Base-by-base conservation (phyloP, 2,888 invertebrate genomes). In the Hydraecia micacea region DNA sequence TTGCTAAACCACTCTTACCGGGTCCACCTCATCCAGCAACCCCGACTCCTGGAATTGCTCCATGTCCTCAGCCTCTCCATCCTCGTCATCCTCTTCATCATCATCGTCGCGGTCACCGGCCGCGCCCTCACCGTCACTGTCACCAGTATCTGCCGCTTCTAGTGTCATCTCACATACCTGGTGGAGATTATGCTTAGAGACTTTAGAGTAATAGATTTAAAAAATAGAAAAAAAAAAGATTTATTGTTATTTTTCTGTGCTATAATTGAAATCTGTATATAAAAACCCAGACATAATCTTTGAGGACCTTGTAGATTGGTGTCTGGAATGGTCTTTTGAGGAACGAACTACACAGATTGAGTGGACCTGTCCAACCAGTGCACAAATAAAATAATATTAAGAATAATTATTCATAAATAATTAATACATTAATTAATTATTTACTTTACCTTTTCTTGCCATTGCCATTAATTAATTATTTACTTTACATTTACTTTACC, bases 21-120 rank as follows among this genome's bases (percentile, higher is more conserved):
- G 98, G 94, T 99, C 99, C 78, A 98, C 98, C 90, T 99, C 98
- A 92, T 99, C 99, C 65, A 99, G 96, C 97, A 99, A 98, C n/a
- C 99, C 99, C 87, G 98, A 99, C 93, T 99, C 99, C 95, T 99
- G 99, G 97, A 99, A 99, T 90, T 98, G 99, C 93, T 99, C 99
- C 99, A 99, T 99, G 95, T 99, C 99, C 86, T 98, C 98, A 0
- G 99, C 98, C 92, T 99, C 99, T 77, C 98, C 99, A 80, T 99
- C 99, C 68, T 99, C 99, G n/a, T 98, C 99, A 39, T 98, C 99
- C 62, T 97, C 97, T 42, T 96, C 97, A 65, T 98, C 98, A 55
- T 98, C 98, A 73, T 98, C 98, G 66, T 86, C 87, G 42, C 97
- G 97, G 36, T 96, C 95, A n/a, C 88, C 92, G 80, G 91, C 91